Percentiles rank a stretch among this genome's conserved stretches.
These are phyloP conservation scores for Alaudala cheleensis DNA, from an alignment of 2,113 vertebrate species.

Conservation along the genomic window DNA sequence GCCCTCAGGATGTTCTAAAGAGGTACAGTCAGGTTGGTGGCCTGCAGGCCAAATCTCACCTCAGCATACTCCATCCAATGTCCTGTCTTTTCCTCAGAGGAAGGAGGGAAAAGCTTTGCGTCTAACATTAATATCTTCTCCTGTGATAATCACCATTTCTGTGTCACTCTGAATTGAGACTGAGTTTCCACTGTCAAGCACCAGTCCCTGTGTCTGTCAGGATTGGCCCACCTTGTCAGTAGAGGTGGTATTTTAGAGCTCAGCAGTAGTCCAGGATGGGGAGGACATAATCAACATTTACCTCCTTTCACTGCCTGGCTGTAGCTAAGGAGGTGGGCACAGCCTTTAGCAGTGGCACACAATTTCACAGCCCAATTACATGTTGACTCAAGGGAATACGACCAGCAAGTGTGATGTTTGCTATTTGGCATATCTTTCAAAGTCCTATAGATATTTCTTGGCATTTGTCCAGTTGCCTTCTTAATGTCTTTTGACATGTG, in stretches of 20 bases:
- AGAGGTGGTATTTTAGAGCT: not conserved
- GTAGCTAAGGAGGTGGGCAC: not conserved
- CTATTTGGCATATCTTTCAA: constrained; percentile 21
- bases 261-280: not conserved
- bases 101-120: not conserved
- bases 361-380: constrained; percentile 27
- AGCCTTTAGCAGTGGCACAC: not conserved
- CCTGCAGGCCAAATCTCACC: not conserved
- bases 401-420: not conserved
- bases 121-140: not conserved
- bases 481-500: constrained; percentile 2
- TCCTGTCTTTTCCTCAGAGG: not conserved
- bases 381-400: not conserved
- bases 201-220: not conserved
- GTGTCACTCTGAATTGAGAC: not conserved
- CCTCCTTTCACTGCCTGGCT: not conserved
- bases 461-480: not conserved
- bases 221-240: not conserved
- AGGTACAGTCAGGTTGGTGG: not conserved
- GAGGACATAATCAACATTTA: not conserved
- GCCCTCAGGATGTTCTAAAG: not conserved
- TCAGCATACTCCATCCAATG: not conserved
- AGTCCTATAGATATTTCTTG: constrained; percentile 21
- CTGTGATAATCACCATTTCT: not conserved
- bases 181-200: not conserved